Evolutionary conservation across 2,888 invertebrate genomes (phyloP).

Genomic region (Epicampocera succincta): DNA sequence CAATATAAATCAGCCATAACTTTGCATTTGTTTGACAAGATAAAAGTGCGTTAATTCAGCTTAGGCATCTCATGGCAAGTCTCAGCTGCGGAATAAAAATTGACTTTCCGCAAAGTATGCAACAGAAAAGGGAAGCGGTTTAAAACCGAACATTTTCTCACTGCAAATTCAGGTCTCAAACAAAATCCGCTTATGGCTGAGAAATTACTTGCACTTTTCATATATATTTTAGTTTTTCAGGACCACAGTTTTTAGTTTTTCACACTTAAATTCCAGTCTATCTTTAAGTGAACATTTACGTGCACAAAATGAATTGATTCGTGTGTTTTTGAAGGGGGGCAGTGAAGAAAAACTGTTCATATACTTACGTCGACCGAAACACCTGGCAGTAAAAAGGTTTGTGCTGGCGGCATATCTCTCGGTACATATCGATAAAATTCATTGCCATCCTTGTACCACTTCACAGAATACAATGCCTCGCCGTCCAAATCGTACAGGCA

Average conservation of each 20-base stretch:
- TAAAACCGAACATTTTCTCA: too few relatives aligned
- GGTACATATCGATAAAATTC: conserved; percentile 95
- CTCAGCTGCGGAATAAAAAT: too few relatives aligned
- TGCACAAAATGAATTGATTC: not conserved
- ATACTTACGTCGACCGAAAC: conserved; percentile 92
- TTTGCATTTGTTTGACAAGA: too few relatives aligned
- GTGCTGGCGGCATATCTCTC: conserved; percentile 89
- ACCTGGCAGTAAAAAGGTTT: conserved; percentile 90
- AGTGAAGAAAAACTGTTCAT: not conserved
- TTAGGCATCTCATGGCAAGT: too few relatives aligned
- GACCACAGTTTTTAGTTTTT: conserved; percentile 8
- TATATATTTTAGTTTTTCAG: not conserved
- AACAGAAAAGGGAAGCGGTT: too few relatives aligned
- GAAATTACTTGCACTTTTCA: not conserved
- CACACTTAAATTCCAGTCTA: not conserved
- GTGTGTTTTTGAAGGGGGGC: not conserved
- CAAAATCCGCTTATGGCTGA: too few relatives aligned
- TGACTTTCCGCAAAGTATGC: too few relatives aligned
- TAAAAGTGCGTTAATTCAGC: too few relatives aligned
- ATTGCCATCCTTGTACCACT: conserved; percentile 95
- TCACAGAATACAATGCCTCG: conserved; percentile 92
- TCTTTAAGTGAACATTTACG: not conserved
- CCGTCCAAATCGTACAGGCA: conserved; percentile 92
- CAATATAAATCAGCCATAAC: too few relatives aligned
- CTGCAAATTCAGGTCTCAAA: too few relatives aligned